Evolutionary conservation across 2,888 invertebrate species (phyloP).

Genomic region (Punctoribates punctum): DNA sequence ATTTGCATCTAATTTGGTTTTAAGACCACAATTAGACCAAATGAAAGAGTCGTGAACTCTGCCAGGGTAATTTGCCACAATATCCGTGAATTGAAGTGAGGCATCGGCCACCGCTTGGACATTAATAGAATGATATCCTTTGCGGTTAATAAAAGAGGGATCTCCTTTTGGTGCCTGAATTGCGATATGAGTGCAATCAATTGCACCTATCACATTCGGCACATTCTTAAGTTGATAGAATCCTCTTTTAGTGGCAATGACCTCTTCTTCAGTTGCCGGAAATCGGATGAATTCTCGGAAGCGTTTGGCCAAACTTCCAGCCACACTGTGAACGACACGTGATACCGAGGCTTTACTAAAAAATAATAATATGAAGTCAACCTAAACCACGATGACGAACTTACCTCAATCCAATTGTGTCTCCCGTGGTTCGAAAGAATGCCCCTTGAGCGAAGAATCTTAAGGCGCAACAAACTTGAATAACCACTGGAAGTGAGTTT

Average conservation of each 20-base stretch:
- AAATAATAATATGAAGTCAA: too few relatives aligned
- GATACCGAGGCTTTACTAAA: not conserved
- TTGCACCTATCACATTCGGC: not conserved
- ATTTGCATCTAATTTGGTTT: not conserved
- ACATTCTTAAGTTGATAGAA: not conserved
- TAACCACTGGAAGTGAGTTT: not conserved
- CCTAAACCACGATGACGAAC: too few relatives aligned
- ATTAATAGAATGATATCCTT: constrained; percentile 43
- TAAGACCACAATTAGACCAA: not conserved
- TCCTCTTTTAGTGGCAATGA: not conserved
- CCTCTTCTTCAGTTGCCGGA: not conserved
- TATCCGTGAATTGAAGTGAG: constrained; percentile 48
- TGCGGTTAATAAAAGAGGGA: constrained; percentile 41
- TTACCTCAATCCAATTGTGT: too few relatives aligned
- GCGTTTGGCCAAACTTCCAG: not conserved
- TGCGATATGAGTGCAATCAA: constrained; percentile 42
- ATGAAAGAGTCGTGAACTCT: constrained; percentile 49
- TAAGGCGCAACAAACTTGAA: not conserved
- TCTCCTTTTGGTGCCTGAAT: constrained; percentile 13
- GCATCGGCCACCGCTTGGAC: constrained; percentile 49
- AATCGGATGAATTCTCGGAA: not conserved
- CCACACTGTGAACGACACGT: not conserved
- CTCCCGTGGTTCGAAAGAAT: not conserved
- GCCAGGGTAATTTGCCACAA: constrained; percentile 50
- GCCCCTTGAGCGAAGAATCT: not conserved